Evolutionary conservation across 1,140 invertebrate species (phyloP).

Genomic region (Brachionus koreanus): DNA sequence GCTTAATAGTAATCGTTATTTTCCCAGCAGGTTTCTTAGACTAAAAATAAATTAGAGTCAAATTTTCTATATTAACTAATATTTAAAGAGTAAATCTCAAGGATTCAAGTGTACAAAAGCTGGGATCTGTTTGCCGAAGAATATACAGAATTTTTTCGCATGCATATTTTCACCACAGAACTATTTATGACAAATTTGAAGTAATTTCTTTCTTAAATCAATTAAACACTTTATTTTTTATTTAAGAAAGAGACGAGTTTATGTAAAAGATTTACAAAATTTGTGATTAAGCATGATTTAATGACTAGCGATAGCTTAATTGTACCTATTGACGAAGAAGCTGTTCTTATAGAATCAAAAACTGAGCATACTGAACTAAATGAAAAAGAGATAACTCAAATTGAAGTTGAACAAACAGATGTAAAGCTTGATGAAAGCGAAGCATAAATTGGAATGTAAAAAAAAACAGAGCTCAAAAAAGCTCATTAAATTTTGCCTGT

Average conservation of each 20-base stretch:
- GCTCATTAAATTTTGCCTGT: neutral
- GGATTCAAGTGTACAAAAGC: conserved; percentile 93
- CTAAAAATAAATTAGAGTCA: neutral
- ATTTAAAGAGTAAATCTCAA: conserved; percentile 86
- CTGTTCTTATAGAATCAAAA: neutral
- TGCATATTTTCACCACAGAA: conserved; percentile 95
- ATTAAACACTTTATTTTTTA: neutral
- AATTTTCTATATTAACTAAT: too few relatives aligned
- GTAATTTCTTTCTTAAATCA: conserved; percentile 53
- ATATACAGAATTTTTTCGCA: conserved; percentile 99
- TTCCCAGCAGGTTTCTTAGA: conserved; percentile 71
- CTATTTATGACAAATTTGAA: conserved; percentile 96
- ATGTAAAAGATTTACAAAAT: conserved; percentile 91
- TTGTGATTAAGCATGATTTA: conserved; percentile 95
- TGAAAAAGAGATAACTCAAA: neutral
- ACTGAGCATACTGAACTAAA: neutral
- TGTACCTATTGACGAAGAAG: conserved; percentile 72
- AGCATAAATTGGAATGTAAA: neutral
- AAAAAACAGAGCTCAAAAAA: neutral
- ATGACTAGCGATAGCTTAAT: conserved; percentile 98
- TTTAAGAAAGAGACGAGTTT: conserved; percentile 78
- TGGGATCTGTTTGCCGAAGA: conserved; percentile 93
- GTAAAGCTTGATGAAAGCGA: neutral
- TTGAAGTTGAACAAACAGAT: neutral
- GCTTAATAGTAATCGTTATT: conserved; percentile 98